A percentile compares a stretch with the other conserved stretches of the same genome.
phyloP scores from a whole-genome alignment of 2,113 vertebrate species.

The Oreamnos americanus region DNA sequence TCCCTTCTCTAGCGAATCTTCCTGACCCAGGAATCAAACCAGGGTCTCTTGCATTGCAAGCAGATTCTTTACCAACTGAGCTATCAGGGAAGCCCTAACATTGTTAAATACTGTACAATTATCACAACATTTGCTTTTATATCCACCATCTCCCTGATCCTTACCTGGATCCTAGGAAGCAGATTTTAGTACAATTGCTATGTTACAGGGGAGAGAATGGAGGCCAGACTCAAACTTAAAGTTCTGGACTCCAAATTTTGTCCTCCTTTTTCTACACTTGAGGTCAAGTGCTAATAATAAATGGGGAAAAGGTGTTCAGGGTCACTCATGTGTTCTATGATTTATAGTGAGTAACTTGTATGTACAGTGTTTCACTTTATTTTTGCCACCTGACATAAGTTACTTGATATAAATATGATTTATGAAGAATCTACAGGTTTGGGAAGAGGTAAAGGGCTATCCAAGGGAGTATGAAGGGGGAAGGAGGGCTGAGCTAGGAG shows the following conservation, averaged over 20 bases:
- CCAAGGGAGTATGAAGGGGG: neutral
- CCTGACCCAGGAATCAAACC: neutral
- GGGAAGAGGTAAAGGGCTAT: neutral
- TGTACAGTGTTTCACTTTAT: neutral
- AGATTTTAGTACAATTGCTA: neutral
- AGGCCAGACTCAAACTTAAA: neutral
- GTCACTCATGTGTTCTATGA: neutral
- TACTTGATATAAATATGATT: neutral
- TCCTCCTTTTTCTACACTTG: neutral
- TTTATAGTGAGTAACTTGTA: neutral
- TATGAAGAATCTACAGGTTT: neutral
- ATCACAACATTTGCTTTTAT: neutral
- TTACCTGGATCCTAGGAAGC: neutral
- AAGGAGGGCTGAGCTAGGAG: neutral
- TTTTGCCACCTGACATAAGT: neutral
- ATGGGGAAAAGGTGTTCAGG: neutral
- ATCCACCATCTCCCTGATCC: neutral
- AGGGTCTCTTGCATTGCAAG: neutral
- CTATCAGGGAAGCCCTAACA: neutral
- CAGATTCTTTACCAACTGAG: neutral
- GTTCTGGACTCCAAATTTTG: neutral
- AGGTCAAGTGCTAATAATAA: neutral
- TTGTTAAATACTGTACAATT: neutral
- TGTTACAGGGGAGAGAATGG: too few relatives aligned
- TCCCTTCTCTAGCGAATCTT: neutral